Base-by-base conservation (phyloP, 1,140 invertebrate species). In the Venturia canescens region DNA sequence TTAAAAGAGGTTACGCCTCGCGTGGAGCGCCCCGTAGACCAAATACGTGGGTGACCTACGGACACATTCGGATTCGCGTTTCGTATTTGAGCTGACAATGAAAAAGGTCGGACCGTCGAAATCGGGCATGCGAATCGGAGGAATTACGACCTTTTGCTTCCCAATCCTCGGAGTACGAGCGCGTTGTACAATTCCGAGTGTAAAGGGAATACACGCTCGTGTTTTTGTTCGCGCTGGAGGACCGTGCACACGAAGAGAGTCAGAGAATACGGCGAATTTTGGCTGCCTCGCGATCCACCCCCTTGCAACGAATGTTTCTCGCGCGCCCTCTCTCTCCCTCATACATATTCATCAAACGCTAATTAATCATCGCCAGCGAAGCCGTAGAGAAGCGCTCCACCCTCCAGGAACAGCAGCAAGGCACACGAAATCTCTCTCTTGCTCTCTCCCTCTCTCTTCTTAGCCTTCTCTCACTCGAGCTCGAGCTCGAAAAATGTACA, bases 321-420 rank as follows among this genome's bases (percentile, higher is more conserved):
- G 63, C 60, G 23, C 60, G 11, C 69, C 18, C 63, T 50, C 71
- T 70, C 86, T 87, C 87, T 84, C 86, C 82, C 89, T 91, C 89
- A 91, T 91, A 88, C 90, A 91, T 91, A 91, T 91, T 91, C 89
- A 91, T 91, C 90, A 90, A 90, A 90, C 88, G 87, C 88, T 91
- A 91, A 91, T 91, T 91, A 91, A 91, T 90, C 90, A 91, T 90
- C 89, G 86, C 85, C 83, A 67, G 85, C 84, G 72, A 86, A 75
- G 79, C 79, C 82, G 72, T 75, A 63, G 60, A 63, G 75, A 63
- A 72, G 83, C 67, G 48, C 69, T 48, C 66, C 79, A 83, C n/a
- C n/a, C n/a, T 23, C 11, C 60, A 63, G n/a, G 23, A 23, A 27
- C 26, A 27, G 31, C 67, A 60, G 74, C 79, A 82, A 18, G 53